These are phyloP conservation scores for Pollimyrus isidori DNA, from an alignment of 2,113 vertebrate species.

Conservation along the genomic window DNA sequence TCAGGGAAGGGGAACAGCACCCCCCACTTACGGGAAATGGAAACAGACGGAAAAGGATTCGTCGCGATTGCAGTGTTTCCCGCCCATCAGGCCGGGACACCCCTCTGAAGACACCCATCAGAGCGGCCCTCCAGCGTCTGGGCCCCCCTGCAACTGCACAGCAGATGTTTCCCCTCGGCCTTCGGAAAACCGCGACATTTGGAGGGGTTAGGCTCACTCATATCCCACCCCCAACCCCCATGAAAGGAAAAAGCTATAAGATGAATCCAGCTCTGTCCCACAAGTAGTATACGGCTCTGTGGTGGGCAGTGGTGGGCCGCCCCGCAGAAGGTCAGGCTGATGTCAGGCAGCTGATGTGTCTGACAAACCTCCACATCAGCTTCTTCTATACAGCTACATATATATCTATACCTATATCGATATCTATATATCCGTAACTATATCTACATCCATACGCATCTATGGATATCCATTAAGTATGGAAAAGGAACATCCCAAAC, in stretches of 20 bases:
- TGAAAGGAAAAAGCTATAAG: constrained; percentile 34
- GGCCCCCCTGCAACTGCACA: constrained; percentile 57
- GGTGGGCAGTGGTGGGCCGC: not conserved
- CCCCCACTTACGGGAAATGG: not conserved
- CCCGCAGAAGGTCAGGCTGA: not conserved
- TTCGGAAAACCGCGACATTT: constrained; percentile 38
- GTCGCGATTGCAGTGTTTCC: constrained; percentile 27
- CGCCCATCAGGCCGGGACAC: constrained; percentile 51
- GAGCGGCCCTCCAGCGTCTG: constrained; percentile 42
- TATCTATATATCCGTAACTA: not conserved
- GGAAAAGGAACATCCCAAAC: not conserved
- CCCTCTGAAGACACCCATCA: constrained; percentile 35
- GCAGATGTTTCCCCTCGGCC: constrained; percentile 58
- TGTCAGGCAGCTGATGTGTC: not conserved
- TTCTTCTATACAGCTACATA: not conserved
- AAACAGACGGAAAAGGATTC: not conserved
- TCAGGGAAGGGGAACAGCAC: not conserved
- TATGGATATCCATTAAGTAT: not conserved
- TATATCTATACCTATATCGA: not conserved
- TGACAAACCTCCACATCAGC: not conserved
- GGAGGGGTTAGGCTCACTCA: constrained; percentile 33
- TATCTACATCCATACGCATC: not conserved
- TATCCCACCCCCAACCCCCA: constrained; percentile 10
- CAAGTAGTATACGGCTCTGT: not conserved
- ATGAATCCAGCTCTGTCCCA: constrained; percentile 12